Conservation (phyloP, 2,113 vertebrate genomes). For the Phainopepla nitens region DNA sequence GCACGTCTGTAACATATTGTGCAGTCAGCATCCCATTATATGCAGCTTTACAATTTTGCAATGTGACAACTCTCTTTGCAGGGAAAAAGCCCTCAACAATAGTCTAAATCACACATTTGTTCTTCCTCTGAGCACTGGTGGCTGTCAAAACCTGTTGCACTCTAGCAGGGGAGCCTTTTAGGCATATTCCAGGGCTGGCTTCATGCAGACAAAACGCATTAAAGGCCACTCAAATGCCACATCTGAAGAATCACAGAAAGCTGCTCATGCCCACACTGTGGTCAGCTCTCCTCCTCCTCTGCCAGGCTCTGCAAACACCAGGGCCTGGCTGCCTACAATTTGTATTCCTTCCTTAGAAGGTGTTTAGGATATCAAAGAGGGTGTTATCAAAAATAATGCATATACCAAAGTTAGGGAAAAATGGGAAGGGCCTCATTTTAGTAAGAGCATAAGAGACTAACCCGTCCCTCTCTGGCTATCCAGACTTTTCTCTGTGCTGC, state of each 20-base stretch:
- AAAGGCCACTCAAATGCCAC: neutral
- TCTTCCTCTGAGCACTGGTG: neutral
- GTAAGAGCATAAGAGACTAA: neutral
- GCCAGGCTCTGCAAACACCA: neutral
- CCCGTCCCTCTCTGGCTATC: neutral
- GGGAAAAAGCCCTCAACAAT: neutral
- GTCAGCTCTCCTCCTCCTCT: neutral
- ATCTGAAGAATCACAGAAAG: neutral
- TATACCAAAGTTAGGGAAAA: neutral
- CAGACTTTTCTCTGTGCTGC: neutral
- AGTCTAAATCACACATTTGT: conserved; percentile 1
- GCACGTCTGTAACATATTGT: neutral
- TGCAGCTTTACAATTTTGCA: neutral
- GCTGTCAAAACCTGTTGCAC: conserved; percentile 37
- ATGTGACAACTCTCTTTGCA: neutral
- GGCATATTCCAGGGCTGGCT: neutral
- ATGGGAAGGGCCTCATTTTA: neutral
- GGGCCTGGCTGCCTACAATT: neutral
- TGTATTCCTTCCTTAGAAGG: neutral
- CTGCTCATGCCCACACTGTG: neutral
- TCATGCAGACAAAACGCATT: conserved; percentile 38
- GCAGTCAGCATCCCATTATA: neutral
- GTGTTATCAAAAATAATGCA: neutral
- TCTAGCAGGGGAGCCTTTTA: conserved; percentile 32
- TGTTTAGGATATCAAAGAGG: neutral